Conservation (phyloP, 1,140 invertebrate genomes). For the Apis laboriosa region DNA sequence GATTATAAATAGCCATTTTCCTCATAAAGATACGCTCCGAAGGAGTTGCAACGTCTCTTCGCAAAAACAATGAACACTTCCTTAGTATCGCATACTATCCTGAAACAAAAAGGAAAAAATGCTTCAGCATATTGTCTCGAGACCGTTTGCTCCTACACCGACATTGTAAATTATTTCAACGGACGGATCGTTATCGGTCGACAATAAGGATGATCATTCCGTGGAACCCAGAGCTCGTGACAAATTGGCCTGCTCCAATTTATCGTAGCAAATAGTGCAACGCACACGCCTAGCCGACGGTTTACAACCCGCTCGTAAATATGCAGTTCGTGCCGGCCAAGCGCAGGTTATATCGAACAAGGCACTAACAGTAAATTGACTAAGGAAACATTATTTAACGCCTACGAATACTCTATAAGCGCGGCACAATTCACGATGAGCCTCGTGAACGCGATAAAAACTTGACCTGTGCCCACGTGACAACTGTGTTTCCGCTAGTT, state of each 20-base stretch:
- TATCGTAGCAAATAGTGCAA: constrained; percentile 36
- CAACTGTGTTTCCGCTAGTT: constrained; percentile 4
- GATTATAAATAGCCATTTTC: neutral
- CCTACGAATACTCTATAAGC: constrained; percentile 69
- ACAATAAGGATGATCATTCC: constrained; percentile 38
- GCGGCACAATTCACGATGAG: constrained; percentile 63
- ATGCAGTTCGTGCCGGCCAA: constrained; percentile 54
- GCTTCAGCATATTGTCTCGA: neutral
- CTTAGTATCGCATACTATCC: no score
- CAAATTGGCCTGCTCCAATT: constrained; percentile 45
- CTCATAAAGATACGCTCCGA: neutral
- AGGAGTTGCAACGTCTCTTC: neutral
- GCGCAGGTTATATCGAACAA: constrained; percentile 30
- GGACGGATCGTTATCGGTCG: constrained; percentile 23
- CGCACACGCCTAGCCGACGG: constrained; percentile 28
- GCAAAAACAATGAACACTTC: neutral
- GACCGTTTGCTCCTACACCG: neutral
- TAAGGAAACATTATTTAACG: constrained; percentile 73
- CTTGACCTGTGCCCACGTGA: constrained; percentile 35
- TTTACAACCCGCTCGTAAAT: constrained; percentile 62
- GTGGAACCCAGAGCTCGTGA: constrained; percentile 4
- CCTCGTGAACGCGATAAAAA: constrained; percentile 26
- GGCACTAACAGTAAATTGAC: constrained; percentile 73
- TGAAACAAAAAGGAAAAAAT: neutral
- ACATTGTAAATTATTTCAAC: constrained; percentile 27